Conservation (phyloP, 2,888 invertebrate species). For the Dynastes tityus region DNA sequence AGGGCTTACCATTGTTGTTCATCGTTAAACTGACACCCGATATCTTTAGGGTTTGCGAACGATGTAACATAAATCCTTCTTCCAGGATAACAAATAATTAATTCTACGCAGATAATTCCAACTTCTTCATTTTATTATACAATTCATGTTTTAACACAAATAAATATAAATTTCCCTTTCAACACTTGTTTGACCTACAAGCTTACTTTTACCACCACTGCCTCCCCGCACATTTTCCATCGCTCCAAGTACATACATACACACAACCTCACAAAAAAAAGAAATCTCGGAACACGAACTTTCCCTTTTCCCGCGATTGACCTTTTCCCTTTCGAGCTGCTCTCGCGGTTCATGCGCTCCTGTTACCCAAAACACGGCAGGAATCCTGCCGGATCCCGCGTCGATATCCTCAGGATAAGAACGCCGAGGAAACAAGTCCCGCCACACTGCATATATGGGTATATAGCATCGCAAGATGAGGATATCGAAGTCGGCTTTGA, state of each 20-base stretch:
- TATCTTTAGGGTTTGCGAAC: too few relatives aligned
- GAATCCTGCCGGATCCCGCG: constrained; percentile 61
- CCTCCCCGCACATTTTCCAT: neutral
- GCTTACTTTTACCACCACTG: neutral
- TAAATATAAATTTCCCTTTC: neutral
- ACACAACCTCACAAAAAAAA: neutral
- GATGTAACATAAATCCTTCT: too few relatives aligned
- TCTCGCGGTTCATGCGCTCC: constrained; percentile 58
- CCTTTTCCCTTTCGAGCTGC: neutral
- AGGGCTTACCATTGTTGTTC: too few relatives aligned
- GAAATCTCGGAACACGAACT: neutral
- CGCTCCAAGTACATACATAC: neutral
- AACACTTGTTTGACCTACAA: neutral
- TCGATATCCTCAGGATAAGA: constrained; percentile 17
- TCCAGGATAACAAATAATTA: too few relatives aligned
- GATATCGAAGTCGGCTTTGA: constrained; percentile 12
- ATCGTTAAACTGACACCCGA: too few relatives aligned
- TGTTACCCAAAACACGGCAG: constrained; percentile 61
- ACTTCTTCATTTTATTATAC: too few relatives aligned
- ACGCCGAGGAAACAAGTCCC: neutral
- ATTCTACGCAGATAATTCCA: too few relatives aligned
- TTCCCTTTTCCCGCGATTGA: constrained; percentile 12
- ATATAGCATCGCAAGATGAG: neutral
- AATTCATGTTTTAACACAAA: too few relatives aligned
- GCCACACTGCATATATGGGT: neutral